Percentiles rank a stretch among this genome's conserved stretches.
Evolutionary conservation across 2,113 vertebrate species (phyloP).

Genomic region (Pseudonaja textilis): DNA sequence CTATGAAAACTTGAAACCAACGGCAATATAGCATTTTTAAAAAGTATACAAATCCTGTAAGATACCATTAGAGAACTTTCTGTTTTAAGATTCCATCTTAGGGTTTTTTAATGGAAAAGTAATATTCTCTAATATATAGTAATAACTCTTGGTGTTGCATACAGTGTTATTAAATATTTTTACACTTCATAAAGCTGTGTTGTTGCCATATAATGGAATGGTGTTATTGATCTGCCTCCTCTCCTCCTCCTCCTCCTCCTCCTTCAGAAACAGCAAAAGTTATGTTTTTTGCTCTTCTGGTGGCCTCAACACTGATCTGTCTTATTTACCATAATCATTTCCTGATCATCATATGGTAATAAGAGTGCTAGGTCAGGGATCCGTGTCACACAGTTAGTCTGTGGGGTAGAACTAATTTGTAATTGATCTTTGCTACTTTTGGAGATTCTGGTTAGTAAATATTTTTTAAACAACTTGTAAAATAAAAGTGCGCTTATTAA

Average conservation of each 20-base stretch:
- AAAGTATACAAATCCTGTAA: not conserved
- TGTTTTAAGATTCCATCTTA: not conserved
- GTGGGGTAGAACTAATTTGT: not conserved
- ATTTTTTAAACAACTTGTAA: not conserved
- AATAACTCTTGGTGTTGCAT: not conserved
- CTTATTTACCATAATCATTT: not conserved
- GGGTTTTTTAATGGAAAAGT: not conserved
- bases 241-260: too few relatives aligned
- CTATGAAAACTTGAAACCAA: not conserved
- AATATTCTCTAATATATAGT: not conserved
- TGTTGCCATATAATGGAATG: not conserved
- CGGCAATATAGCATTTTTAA: not conserved
- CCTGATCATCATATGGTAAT: not conserved
- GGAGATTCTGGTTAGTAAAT: not conserved
- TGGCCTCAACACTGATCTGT: not conserved
- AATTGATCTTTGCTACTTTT: not conserved
- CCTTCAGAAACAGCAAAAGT: too few relatives aligned
- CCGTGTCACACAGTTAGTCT: not conserved
- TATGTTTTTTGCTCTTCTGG: not conserved
- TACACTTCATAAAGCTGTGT: not conserved
- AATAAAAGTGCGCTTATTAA: not conserved
- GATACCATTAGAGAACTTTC: not conserved
- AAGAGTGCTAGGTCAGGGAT: not conserved
- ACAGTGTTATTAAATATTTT: not conserved
- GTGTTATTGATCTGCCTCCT: not conserved